Percentiles rank a stretch among this genome's conserved stretches.
phyloP scores from a whole-genome alignment of 1,140 invertebrate genomes.

The Fopius arisanus region DNA sequence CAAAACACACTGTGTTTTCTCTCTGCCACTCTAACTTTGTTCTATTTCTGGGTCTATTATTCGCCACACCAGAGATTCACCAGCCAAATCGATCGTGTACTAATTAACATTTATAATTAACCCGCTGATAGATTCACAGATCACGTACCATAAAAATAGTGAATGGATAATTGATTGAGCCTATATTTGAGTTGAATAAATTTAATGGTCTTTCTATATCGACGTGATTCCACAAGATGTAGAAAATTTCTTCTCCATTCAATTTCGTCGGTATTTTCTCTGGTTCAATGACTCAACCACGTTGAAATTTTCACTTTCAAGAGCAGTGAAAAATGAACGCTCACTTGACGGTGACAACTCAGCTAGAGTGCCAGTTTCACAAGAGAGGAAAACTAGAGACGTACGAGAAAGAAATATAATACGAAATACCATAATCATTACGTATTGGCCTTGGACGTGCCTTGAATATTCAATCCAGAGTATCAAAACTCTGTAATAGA shows the following conservation, averaged over 20 bases:
- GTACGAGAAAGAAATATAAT: no score
- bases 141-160: conserved; percentile 10
- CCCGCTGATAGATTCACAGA: conserved; percentile 51
- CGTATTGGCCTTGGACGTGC: background rate
- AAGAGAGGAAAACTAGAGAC: background rate
- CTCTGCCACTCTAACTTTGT: conserved; percentile 44
- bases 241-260: no score
- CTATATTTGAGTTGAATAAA: background rate
- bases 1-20: conserved; percentile 43
- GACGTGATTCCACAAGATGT: no score
- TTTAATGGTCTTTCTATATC: no score
- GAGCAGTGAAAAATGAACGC: no score
- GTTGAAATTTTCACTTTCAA: no score
- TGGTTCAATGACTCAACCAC: no score
- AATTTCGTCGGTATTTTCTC: no score
- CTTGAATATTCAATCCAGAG: background rate
- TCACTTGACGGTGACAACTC: no score
- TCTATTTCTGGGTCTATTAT: conserved; percentile 65
- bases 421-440: background rate
- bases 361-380: no score
- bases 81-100: conserved; percentile 65
- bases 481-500: background rate
- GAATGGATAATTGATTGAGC: background rate
- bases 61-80: conserved; percentile 59
- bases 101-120: conserved; percentile 67